Base-by-base conservation (phyloP, 1,140 invertebrate genomes). In the Oedothorax gibbosus region DNA sequence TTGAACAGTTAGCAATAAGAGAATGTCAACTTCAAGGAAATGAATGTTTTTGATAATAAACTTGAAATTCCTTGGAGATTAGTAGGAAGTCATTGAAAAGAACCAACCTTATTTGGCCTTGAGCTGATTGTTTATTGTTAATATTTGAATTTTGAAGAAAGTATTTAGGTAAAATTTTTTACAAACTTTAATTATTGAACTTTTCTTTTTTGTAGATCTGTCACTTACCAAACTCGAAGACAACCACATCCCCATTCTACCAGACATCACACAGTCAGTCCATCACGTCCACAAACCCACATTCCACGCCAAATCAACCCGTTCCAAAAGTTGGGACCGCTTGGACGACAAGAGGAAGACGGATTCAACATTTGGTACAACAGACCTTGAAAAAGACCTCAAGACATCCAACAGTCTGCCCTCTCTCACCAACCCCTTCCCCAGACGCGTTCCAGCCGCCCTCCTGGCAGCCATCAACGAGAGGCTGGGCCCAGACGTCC, bases 251-350 rank as follows among this genome's bases (percentile, higher is more conserved):
- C 81, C 81, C 5, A 35, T 21, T 49, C 18, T 84, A 21, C 81
- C 81, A 20, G 12, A 76, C 7, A 84, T 84, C n/a, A 54, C 49
- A n/a, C 35, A 51, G 35, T 64, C n/a, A 21, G 57, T 53, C 12
- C 51, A 49, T 10, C 51, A 0, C 0, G 51, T 71, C 21, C 69
- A 81, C 53, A 12, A 14, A 50, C 18, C 20, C 51, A 6, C 53
- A 20, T 50, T 56, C 56, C 64, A 57, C 14, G 11, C 50, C 20
- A 14, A 21, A 64, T 50, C 50, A 0, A 84, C 65, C 20, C 83
- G 83, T 12, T 85, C 83, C n/a, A 85, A 85, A 54, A 85, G 83
- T 56, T 85, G 83, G 73, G 83, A 85, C 35, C 51, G 83, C 20
- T 56, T 85, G 49, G 73, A 77, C 2, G 83, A 85, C 15, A 49